A percentile compares a stretch with the other conserved stretches of the same genome.
Evolutionary conservation across 2,888 invertebrate species (phyloP).

Genomic region (Sesia apiformis): DNA sequence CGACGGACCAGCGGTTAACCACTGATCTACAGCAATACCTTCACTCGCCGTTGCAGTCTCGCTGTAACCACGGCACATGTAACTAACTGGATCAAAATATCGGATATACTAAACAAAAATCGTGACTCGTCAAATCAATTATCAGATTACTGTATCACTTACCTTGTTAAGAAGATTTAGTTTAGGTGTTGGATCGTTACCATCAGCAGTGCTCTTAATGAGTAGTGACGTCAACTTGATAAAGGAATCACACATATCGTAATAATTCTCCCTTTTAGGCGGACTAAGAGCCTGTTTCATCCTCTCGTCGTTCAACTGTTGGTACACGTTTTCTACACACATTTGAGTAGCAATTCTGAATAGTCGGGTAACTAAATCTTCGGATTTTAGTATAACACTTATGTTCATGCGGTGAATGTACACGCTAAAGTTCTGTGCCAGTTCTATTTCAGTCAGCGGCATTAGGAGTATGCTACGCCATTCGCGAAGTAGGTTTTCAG

Average conservation of each 20-base stretch:
- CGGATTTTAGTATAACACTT: conserved; percentile 92
- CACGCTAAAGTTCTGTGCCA: conserved; percentile 91
- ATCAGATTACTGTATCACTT: conserved; percentile 7
- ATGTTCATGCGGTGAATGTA: conserved; percentile 98
- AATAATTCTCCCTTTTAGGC: conserved; percentile 87
- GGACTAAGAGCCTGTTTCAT: conserved; percentile 78
- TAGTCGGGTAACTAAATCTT: conserved; percentile 97
- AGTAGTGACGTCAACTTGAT: conserved; percentile 93
- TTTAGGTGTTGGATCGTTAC: conserved; percentile 93
- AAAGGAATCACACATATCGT: conserved; percentile 95
- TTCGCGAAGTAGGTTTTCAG: conserved; percentile 93
- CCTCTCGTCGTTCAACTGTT: conserved; percentile 83
- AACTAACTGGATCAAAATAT: no score
- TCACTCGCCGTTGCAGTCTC: no score
- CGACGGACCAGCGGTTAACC: no score
- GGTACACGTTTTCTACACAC: conserved; percentile 95
- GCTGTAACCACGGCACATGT: no score
- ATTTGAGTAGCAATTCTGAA: conserved; percentile 97
- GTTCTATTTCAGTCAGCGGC: conserved; percentile 85
- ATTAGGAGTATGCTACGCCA: conserved; percentile 96
- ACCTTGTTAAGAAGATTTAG: conserved; percentile 97
- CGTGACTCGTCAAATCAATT: no score
- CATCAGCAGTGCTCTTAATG: conserved; percentile 94
- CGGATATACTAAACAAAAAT: no score
- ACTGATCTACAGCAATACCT: no score